These are phyloP conservation scores for Oedothorax gibbosus DNA, from an alignment of 1,140 invertebrate species.

Conservation along the genomic window DNA sequence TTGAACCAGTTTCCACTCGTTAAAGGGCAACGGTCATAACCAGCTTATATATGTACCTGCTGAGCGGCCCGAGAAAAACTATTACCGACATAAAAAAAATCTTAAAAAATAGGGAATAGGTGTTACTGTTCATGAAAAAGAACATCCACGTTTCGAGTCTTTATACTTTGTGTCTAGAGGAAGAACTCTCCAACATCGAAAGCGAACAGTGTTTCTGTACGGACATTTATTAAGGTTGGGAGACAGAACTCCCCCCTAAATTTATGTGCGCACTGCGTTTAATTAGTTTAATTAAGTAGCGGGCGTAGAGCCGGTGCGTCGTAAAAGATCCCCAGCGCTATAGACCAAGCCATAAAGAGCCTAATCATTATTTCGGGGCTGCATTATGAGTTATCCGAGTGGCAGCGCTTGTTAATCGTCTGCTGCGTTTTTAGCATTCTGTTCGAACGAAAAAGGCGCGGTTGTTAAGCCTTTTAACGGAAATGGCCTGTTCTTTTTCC, in stretches of 20 bases:
- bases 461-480: not conserved
- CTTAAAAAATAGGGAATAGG: no score
- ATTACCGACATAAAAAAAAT: no score
- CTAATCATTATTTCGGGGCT: slow-evolving; percentile 24
- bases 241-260: slow-evolving; percentile 6
- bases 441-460: not conserved
- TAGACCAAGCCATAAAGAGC: slow-evolving; percentile 42
- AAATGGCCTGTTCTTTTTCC: no score
- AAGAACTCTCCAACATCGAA: slow-evolving; percentile 19
- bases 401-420: slow-evolving; percentile 19
- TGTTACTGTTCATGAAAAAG: no score
- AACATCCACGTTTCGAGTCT: no score
- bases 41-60: no score
- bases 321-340: slow-evolving; percentile 49
- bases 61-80: no score
- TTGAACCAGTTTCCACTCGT: no score
- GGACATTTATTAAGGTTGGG: slow-evolving; percentile 38
- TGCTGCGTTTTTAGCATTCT: slow-evolving; percentile 25
- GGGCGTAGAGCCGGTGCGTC: slow-evolving; percentile 23
- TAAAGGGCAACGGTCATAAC: no score
- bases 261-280: slow-evolving; percentile 55
- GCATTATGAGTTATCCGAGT: slow-evolving; percentile 32
- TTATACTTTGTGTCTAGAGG: slow-evolving; percentile 1
- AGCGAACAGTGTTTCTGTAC: not conserved
- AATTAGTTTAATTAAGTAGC: slow-evolving; percentile 60